Evolutionary conservation across 2,888 invertebrate genomes (phyloP).

Genomic region (Eulithis testata): DNA sequence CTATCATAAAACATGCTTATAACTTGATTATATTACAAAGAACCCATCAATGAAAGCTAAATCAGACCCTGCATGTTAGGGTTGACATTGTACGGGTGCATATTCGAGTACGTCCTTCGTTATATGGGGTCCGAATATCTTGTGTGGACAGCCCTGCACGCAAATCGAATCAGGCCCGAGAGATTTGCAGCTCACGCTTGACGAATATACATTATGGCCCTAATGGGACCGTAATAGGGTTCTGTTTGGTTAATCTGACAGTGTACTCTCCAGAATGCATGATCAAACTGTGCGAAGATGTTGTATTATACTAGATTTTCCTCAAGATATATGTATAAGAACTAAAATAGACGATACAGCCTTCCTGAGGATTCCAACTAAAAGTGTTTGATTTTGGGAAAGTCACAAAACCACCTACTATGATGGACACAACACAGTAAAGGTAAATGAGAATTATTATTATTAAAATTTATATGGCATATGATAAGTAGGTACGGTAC

Average conservation of each 20-base stretch:
- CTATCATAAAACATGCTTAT: too few relatives aligned
- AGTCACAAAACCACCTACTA: too few relatives aligned
- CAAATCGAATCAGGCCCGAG: slow-evolving; percentile 54
- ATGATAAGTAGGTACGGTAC: too few relatives aligned
- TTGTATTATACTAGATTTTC: neutral
- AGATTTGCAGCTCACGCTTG: slow-evolving; percentile 34
- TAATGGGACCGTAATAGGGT: slow-evolving; percentile 32
- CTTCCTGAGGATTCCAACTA: too few relatives aligned
- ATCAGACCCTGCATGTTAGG: slow-evolving; percentile 32
- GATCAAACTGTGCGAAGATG: slow-evolving; percentile 5
- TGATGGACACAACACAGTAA: too few relatives aligned
- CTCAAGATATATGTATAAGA: too few relatives aligned
- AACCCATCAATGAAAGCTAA: slow-evolving; percentile 11
- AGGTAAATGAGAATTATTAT: too few relatives aligned
- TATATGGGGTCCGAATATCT: slow-evolving; percentile 50
- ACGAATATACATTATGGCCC: slow-evolving; percentile 32
- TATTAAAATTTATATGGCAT: too few relatives aligned
- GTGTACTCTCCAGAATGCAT: slow-evolving; percentile 9
- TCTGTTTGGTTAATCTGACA: slow-evolving; percentile 26
- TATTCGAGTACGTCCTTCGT: slow-evolving; percentile 53
- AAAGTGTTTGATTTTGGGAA: too few relatives aligned
- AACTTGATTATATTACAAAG: too few relatives aligned
- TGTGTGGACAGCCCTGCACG: slow-evolving; percentile 51
- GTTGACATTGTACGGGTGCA: slow-evolving; percentile 48
- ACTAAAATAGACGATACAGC: too few relatives aligned